Percentiles rank a stretch among this genome's conserved stretches.
phyloP scores from a whole-genome alignment of 2,888 invertebrate genomes.

The Tricholauxania praeusta region DNA sequence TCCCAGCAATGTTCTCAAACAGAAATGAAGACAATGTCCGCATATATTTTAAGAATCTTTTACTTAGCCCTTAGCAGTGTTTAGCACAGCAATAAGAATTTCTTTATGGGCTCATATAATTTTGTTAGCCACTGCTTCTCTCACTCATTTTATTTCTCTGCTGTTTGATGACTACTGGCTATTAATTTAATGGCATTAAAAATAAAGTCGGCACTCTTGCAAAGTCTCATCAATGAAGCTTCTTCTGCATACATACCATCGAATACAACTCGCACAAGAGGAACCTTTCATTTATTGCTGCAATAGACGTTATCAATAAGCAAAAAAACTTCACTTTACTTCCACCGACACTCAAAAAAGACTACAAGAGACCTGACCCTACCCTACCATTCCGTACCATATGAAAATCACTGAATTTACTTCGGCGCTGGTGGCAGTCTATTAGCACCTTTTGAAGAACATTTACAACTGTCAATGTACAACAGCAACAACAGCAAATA shows the following conservation, averaged over 20 bases:
- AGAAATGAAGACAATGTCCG: too few species aligned
- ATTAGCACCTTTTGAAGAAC: conserved; percentile 35
- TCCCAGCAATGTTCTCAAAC: too few species aligned
- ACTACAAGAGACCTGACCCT: too few species aligned
- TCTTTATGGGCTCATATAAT: conserved; percentile 26
- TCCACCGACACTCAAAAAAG: background rate
- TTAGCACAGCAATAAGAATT: conserved; percentile 29
- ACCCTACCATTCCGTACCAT: background rate
- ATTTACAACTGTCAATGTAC: conserved; percentile 36
- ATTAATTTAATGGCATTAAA: conserved; percentile 15
- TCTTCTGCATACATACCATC: background rate
- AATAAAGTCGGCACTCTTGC: conserved; percentile 31
- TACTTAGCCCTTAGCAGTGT: background rate
- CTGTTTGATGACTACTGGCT: conserved; percentile 21
- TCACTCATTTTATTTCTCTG: conserved; percentile 6
- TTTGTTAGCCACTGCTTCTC: conserved; percentile 27
- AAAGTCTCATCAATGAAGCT: conserved; percentile 17
- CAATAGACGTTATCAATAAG: background rate
- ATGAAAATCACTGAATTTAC: background rate
- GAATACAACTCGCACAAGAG: background rate
- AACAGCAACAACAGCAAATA: background rate
- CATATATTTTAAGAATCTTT: too few species aligned
- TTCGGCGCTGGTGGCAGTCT: conserved; percentile 35
- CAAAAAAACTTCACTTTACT: background rate
- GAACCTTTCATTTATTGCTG: conserved; percentile 20